Evolutionary conservation across 2,797 vertebrate genomes (phyloP).

Genomic region (Gallinago solitaria): DNA sequence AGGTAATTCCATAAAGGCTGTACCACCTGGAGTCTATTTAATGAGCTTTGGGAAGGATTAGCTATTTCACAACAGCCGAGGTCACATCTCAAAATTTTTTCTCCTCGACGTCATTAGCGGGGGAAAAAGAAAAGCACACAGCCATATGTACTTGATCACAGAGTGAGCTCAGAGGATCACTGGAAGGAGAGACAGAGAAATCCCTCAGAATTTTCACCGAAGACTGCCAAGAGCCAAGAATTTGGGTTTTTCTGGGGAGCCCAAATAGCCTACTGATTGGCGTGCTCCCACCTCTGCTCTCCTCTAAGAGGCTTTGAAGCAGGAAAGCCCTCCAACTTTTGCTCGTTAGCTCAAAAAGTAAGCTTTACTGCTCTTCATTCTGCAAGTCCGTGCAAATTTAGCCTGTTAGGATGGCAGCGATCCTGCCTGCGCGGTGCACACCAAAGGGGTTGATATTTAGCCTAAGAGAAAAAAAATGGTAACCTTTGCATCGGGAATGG

Average conservation of each 20-base stretch:
- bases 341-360: neutral
- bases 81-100: constrained; percentile 22
- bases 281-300: neutral
- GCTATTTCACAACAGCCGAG: constrained; percentile 4
- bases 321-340: neutral
- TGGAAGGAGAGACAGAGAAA: constrained; percentile 24
- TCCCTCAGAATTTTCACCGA: neutral
- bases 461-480: neutral
- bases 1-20: neutral
- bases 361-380: neutral
- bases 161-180: constrained; percentile 37
- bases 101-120: neutral
- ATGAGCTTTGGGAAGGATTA: constrained; percentile 40
- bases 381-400: neutral
- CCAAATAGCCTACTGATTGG: neutral
- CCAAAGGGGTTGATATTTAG: neutral
- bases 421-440: neutral
- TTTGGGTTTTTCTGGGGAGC: neutral
- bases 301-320: neutral
- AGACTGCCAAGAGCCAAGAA: neutral
- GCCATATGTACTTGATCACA: constrained; percentile 30
- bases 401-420: neutral
- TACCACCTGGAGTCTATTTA: constrained; percentile 51
- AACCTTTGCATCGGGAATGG: neutral
- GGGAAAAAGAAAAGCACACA: neutral